Evolutionary conservation across 2,113 vertebrate species (phyloP).

Genomic region (Axis porcinus): DNA sequence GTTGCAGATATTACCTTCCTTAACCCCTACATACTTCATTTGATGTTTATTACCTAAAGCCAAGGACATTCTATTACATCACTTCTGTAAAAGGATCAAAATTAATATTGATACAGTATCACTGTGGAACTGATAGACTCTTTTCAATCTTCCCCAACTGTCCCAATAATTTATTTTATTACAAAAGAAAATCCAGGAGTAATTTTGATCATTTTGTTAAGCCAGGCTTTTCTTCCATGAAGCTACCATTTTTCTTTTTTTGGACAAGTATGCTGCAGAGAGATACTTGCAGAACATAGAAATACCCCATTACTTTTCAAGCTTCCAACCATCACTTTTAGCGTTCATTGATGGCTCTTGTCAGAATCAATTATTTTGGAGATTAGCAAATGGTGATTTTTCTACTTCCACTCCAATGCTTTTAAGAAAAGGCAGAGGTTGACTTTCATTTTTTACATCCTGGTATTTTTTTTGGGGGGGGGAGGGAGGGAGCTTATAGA

Average conservation of each 20-base stretch:
- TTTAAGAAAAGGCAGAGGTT: not conserved
- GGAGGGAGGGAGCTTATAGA: not conserved
- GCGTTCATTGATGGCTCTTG: not conserved
- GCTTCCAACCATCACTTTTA: not conserved
- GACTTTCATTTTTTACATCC: not conserved
- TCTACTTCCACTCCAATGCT: not conserved
- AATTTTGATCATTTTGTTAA: not conserved
- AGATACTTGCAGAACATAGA: not conserved
- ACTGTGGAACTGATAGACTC: not conserved
- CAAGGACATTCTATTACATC: not conserved
- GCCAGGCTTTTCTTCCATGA: not conserved
- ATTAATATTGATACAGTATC: not conserved
- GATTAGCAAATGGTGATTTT: not conserved
- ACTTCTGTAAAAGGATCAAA: not conserved
- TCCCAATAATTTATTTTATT: not conserved
- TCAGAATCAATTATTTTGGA: not conserved
- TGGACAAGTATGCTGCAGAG: not conserved
- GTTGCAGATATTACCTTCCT: not conserved
- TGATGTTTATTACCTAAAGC: not conserved
- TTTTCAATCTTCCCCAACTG: not conserved
- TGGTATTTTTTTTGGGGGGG: rapidly evolving
- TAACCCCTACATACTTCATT: not conserved
- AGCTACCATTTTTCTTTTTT: not conserved
- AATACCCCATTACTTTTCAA: not conserved
- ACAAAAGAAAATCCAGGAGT: not conserved